phyloP scores from a whole-genome alignment of 2,113 vertebrate genomes.

The Orycteropus afer region DNA sequence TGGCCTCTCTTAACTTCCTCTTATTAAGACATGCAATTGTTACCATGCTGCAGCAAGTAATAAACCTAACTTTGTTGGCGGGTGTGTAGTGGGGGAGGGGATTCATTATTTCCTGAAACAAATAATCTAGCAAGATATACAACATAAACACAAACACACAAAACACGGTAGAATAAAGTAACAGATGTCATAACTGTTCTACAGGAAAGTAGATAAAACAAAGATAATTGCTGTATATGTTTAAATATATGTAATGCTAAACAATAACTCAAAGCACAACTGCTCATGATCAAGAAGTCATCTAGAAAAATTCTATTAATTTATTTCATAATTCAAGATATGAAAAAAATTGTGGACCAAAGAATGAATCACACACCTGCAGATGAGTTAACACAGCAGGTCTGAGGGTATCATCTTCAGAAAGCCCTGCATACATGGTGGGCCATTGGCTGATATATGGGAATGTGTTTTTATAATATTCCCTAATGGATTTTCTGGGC shows the following conservation, averaged over 20 bases:
- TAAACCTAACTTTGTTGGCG: neutral
- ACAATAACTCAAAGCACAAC: no score
- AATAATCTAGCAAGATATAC: neutral
- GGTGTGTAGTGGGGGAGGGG: no score
- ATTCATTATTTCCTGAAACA: neutral
- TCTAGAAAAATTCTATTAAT: neutral
- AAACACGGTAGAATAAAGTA: no score
- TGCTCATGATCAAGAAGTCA: no score
- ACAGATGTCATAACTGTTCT: no score
- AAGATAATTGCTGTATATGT: no score
- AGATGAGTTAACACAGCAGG: neutral
- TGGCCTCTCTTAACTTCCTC: no score
- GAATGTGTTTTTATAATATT: neutral
- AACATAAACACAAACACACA: neutral
- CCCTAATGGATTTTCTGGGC: neutral
- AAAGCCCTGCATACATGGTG: neutral
- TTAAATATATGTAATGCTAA: no score
- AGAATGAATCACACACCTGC: neutral
- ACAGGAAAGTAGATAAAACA: no score
- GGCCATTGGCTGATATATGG: neutral
- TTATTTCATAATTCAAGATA: no score
- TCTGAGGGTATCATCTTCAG: neutral
- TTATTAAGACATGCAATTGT: neutral
- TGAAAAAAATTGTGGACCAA: neutral
- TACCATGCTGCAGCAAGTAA: neutral